Base-by-base conservation (phyloP, 2,113 vertebrate species). In the Platycercus adscitus region DNA sequence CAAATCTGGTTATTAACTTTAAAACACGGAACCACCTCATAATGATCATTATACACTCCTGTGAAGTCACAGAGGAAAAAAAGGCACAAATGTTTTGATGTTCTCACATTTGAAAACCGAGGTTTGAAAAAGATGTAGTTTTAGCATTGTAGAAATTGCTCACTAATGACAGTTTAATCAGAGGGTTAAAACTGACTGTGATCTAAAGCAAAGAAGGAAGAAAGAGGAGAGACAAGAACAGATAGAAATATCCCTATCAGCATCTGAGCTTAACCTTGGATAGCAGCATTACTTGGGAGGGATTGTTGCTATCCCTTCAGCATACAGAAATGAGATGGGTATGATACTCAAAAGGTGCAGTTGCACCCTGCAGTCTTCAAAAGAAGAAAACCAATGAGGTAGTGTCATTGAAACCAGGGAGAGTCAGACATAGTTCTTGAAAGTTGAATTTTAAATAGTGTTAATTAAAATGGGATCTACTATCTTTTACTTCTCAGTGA, bases 91-190 rank as follows among this genome's bases (percentile, higher is more conserved):
- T 44, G 10, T 88, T 92, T 94, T 95, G 37, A 86, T 87, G 31
- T 70, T 89, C 75, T 93, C 78, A 78, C 4, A 6, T 86, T 88
- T 95, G 83, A 94, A 93, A 93, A 83, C 37, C 60, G 21, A 88
- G 41, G n/a, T 80, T 95, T 93, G 88, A 89, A 95, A 95, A 88
- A 21, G 2, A 12, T 56, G 49, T 89, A 44, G 24, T 92, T 97
- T 95, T 96, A 94, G 63, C 39, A 44, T 33, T 60, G 73, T 86
- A 85, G 88, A 94, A 97, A 94, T 97, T 43, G 33, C 53, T 86
- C 63, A 55, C 71, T 96, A 39, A 23, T 78, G 71, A 85, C 89
- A 86, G 88, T 85, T 97, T 96, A 96, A 95, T 96, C 91, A 88
- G 47, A 29, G 47, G 71, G 82, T 91, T 89, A 89, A 95, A 95